Conservation (phyloP, 2,888 invertebrate species). For the Arrhopalites spinosus region DNA sequence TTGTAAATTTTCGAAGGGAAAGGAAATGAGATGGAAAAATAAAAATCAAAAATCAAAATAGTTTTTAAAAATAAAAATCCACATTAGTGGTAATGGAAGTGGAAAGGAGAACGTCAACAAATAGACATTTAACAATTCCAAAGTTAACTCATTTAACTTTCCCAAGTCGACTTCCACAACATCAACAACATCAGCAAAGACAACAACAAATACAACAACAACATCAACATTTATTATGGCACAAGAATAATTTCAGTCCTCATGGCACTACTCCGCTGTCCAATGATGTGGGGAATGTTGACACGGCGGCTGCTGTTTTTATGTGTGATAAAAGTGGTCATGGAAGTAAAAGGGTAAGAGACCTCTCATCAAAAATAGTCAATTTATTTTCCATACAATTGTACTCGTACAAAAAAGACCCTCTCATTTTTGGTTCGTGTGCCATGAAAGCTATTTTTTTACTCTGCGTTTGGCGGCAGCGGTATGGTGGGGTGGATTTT, state of each 20-base stretch:
- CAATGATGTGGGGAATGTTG: constrained; percentile 38
- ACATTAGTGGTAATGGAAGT: constrained; percentile 32
- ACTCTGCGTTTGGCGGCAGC: no score
- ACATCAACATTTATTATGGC: constrained; percentile 18
- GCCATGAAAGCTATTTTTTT: neutral
- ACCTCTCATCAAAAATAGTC: neutral
- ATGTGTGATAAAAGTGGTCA: constrained; percentile 53
- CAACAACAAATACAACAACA: constrained; percentile 7
- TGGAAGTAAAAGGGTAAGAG: constrained; percentile 54
- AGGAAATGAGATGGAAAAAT: neutral
- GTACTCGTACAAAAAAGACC: no score
- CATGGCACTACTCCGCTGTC: neutral
- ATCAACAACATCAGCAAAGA: neutral
- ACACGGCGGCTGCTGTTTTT: constrained; percentile 49
- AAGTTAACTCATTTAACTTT: constrained; percentile 26
- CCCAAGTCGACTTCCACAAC: constrained; percentile 30
- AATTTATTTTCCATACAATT: no score
- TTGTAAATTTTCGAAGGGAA: no score
- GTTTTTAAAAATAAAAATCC: neutral
- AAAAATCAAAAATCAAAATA: neutral
- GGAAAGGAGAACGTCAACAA: constrained; percentile 23
- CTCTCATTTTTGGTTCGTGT: constrained; percentile 5
- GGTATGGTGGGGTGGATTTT: neutral
- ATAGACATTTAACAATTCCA: constrained; percentile 38
- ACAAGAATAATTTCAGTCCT: constrained; percentile 18